Evolutionary conservation across 2,888 invertebrate genomes (phyloP), one percentile per base, ranked within the genome.

Genomic region (Apamea crenata): DNA sequence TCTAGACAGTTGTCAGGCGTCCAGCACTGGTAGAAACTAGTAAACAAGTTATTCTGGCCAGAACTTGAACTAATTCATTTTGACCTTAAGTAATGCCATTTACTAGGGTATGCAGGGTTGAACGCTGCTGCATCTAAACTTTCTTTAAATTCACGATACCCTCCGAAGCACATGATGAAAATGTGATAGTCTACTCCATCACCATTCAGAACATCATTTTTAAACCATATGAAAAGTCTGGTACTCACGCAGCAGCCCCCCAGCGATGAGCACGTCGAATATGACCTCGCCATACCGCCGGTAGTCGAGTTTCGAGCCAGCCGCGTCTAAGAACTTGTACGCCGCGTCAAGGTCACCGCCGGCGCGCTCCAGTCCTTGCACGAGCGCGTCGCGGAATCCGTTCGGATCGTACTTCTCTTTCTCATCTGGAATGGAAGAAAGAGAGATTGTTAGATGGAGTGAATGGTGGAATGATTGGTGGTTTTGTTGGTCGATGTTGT

Each of bases 331-430:
- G 97, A 98, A 99, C 97, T 99, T 99, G 96, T 98, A 99, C 92
- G 99, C 99, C 95, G 99, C 98, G 93, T 99, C 99, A 97, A 99
- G 97, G 98, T 99, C 99, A 95, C 98, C 98, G 96, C 98, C 98
- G 96, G 99, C 98, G 97, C 99, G 99, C 97, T 99, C 98, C 96
- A 99, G 98, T 94, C 99, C 99, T 97, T 98, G 98, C 96, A 99
- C 98, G 97, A 99, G 98, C 95, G 99, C 99, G 98, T 99, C 99
- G 97, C 99, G 98, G 98, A 99, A 99, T 97, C 99, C 99, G 97
- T 98, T 98, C 96, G 99, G 99, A 98, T 99, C 99, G 98, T 99
- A 99, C 97, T 99, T 99, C 98, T 99, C 99, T 98, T 99, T 99
- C 98, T 99, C 99, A 99, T 99, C 99, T 99, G 96, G 0, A 89